These are phyloP conservation scores for Calephelis nemesis DNA, from an alignment of 1,140 invertebrate genomes.

Conservation along the genomic window DNA sequence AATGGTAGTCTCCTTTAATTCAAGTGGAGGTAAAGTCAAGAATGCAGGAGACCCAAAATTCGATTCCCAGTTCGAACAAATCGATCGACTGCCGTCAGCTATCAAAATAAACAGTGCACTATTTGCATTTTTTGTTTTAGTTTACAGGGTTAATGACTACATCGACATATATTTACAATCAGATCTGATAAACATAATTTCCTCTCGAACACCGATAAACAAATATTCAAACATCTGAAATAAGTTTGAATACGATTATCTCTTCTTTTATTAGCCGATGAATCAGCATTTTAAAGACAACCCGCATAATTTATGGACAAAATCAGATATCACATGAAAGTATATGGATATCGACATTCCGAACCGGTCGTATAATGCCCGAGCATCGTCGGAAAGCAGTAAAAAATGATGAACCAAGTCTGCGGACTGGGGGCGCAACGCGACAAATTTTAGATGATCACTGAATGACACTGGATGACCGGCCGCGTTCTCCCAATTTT, in stretches of 20 bases:
- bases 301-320: conserved; percentile 46
- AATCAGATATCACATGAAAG: conserved; percentile 41
- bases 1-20: too few relatives aligned
- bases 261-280: conserved; percentile 50
- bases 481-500: conserved; percentile 46
- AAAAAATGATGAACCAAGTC: conserved; percentile 63
- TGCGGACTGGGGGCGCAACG: conserved; percentile 40
- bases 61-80: too few relatives aligned
- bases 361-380: conserved; percentile 34
- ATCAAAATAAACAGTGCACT: too few relatives aligned
- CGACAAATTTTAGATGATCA: conserved; percentile 70
- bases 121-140: too few relatives aligned
- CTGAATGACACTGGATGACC: conserved; percentile 33
- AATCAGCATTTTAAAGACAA: conserved; percentile 58
- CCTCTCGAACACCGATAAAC: conserved; percentile 2
- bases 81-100: too few relatives aligned
- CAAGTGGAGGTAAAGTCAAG: too few relatives aligned
- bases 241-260: conserved; percentile 35
- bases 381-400: conserved; percentile 53
- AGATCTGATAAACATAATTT: neutral
- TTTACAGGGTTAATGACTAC: too few relatives aligned
- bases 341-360: conserved; percentile 47
- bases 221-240: conserved; percentile 4
- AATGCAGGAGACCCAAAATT: too few relatives aligned
- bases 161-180: too few relatives aligned